Evolutionary conservation across 2,113 vertebrate species (phyloP), one percentile per base, ranked within the genome.

Genomic region (Callospermophilus lateralis): DNA sequence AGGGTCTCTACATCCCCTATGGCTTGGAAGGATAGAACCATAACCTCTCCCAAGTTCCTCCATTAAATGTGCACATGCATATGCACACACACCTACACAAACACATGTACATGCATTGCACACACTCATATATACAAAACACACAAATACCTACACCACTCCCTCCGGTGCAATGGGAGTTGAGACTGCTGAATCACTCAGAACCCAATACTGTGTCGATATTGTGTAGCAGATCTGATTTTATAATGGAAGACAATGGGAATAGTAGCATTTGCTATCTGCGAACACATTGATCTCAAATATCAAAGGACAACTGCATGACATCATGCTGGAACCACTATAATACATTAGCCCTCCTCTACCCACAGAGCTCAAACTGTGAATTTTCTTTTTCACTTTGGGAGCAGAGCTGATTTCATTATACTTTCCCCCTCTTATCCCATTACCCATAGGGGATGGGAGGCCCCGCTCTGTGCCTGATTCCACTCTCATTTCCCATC

Each of bases 361-460:
- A 9, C 11, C 15, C 24, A 26, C 30, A 20, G 10, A 51, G 16
- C 86, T 42, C 92, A 93, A 74, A 84, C 37, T 78, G 26, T 58
- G 48, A 37, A 78, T 88, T 84, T 91, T 88, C 55, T 28, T 58
- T 92, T 45, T 30, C n/a, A 8, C 11, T 39, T 63, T 76, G 51
- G 80, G 51, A 94, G 28, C 28, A 83, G 58, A 84, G 77, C 48
- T 84, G 42, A 77, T 80, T 85, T 32, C 39, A 0, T 77, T 8
- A 32, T 2, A 30, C 4, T 55, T 39, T 45, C 34, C 28, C 5
- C 11, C 26, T 83, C 53, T 53, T 34, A 48, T 8, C 30, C 51
- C 22, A 7, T 28, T 51, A 8, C 19, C n/a, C 26, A 55, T 24
- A 39, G 20, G 3, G 3, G 7, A 20, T 4, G 22, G 0, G 3